Conservation (phyloP, 2,113 vertebrate species). For the Brachypodius melanocephalos region DNA sequence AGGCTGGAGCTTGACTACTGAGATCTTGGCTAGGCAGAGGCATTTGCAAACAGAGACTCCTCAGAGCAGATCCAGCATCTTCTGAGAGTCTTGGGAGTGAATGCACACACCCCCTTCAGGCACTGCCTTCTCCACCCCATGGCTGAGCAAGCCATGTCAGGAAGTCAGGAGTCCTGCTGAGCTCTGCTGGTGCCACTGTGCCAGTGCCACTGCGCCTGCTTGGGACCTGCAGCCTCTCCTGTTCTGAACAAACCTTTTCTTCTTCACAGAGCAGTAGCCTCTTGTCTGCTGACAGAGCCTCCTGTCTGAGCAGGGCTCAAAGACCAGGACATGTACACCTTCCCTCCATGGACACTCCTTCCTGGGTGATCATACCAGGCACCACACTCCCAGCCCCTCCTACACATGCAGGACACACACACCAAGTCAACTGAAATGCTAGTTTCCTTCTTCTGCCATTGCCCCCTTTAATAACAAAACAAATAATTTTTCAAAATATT, state of each 20-base stretch:
- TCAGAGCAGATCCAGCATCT: background rate
- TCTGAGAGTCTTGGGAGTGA: background rate
- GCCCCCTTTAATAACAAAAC: background rate
- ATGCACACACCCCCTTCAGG: background rate
- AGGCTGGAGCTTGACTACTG: background rate
- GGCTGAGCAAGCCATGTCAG: background rate
- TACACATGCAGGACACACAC: background rate
- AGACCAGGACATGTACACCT: background rate
- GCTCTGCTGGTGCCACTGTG: background rate
- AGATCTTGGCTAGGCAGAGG: background rate
- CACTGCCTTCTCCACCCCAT: background rate
- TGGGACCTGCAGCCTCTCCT: rapidly evolving
- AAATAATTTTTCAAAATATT: background rate
- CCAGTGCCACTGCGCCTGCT: background rate
- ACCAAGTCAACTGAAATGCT: background rate
- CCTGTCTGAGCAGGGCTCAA: background rate
- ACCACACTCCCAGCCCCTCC: background rate
- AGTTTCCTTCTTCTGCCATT: background rate
- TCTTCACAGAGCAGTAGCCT: background rate
- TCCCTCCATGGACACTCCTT: background rate
- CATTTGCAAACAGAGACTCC: background rate
- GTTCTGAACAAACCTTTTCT: background rate
- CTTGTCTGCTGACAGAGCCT: background rate
- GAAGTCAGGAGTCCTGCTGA: background rate
- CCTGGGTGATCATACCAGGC: background rate